phyloP scores from a whole-genome alignment of 1,140 invertebrate species.

The Euura lappo region DNA sequence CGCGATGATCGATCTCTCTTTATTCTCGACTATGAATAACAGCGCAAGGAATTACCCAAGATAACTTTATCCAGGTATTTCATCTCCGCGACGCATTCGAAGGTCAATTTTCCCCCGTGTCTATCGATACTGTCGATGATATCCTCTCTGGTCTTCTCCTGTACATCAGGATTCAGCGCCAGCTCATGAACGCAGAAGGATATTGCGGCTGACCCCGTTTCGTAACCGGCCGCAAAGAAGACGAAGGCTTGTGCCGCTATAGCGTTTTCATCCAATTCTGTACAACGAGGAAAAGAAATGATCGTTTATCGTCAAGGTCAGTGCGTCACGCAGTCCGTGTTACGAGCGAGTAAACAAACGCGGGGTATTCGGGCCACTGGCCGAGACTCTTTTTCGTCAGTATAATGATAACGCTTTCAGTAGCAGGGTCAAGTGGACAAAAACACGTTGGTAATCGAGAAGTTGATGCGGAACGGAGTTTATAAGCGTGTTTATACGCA shows the following conservation, averaged over 20 bases:
- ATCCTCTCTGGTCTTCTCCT: conserved; percentile 69
- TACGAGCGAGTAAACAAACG: not conserved
- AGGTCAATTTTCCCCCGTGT: conserved; percentile 61
- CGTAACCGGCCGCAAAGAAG: conserved; percentile 78
- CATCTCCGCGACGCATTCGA: conserved; percentile 67
- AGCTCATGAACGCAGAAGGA: conserved; percentile 71
- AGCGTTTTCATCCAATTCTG: conserved; percentile 63
- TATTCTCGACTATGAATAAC: conserved; percentile 15
- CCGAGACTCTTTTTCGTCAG: not conserved
- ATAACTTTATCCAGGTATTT: conserved; percentile 68
- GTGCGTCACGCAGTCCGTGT: not conserved
- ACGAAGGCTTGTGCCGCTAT: conserved; percentile 72
- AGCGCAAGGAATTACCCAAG: conserved; percentile 49
- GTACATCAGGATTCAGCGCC: conserved; percentile 70
- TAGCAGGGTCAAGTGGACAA: not conserved
- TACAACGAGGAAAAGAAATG: conserved; percentile 23
- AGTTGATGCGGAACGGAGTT: not conserved
- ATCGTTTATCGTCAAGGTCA: too few relatives aligned
- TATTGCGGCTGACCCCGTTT: conserved; percentile 77
- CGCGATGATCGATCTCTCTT: not conserved
- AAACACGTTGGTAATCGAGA: not conserved
- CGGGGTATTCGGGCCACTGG: conserved; percentile 3
- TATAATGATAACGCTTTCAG: conserved; percentile 2
- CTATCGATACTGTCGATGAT: conserved; percentile 61
- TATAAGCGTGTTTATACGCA: too few relatives aligned